Base-by-base conservation (phyloP, 2,797 vertebrate species). In the Gallinago stenura region DNA sequence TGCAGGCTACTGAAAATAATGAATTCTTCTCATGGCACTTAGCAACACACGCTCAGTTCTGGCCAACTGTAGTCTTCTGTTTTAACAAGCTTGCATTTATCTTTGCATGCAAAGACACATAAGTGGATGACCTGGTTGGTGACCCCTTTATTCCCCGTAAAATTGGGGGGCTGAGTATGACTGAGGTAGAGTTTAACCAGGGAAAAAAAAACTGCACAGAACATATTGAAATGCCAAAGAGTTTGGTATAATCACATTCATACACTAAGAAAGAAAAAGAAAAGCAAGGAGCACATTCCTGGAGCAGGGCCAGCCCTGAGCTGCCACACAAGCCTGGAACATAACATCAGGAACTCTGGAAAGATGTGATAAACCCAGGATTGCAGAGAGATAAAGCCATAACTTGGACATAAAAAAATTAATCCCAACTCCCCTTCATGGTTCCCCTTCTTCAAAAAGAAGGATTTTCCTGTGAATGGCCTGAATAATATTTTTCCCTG, bases 261-360 rank as follows among this genome's bases (percentile, higher is more conserved):
- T 19, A 30, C 1, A 3, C 54, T 65, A 75, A 69, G 65, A 75
- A 92, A 78, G 64, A 35, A 57, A 83, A 91, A 65, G 71, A 83
- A 93, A 92, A 62, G 62, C 66, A 90, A 82, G n/a, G 35, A 97
- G 26, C 60, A 93, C 75, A 58, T 89, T 89, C 87, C 71, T 94
- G 90, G 78, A 94, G 56, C 57, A 65, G 33, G 16, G 69, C 83
- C 91, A 95, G 91, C 41, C 39, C 45, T 0, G 4, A 41, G 71
- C 86, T 90, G 83, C 92, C 84, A 83, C 66, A 95, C 50, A 92
- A 93, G 33, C 53, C 83, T 94, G 1, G 2, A 95, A 91, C 41
- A 37, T 71, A 94, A 92, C 53, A 95, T 69, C 77, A 96, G 72
- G 65, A 97, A 94, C 81, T 92, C 87, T 90, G 90, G 43, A 93